A percentile compares a stretch with the other conserved stretches of the same genome.
phyloP scores from a whole-genome alignment of 2,113 vertebrate species.

The Trichomycterus rosablanca region DNA sequence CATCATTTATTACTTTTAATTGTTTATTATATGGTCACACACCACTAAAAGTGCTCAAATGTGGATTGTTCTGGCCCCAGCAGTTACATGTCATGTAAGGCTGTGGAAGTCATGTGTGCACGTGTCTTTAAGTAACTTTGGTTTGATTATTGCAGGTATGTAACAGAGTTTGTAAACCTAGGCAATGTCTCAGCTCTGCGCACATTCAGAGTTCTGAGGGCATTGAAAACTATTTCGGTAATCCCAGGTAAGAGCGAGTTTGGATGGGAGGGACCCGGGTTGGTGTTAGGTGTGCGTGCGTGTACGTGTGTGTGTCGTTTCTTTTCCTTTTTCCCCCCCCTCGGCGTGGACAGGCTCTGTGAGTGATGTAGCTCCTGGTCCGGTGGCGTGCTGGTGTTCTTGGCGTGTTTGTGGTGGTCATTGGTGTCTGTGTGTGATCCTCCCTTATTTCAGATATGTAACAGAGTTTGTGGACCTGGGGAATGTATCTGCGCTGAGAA shows the following conservation, averaged over 20 bases:
- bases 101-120: slow-evolving; percentile 36
- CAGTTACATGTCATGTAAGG: slow-evolving; percentile 26
- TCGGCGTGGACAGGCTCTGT: slow-evolving; percentile 86
- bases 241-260: slow-evolving; percentile 81
- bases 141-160: slow-evolving; percentile 96
- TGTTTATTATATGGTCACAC: background rate
- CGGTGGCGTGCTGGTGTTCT: slow-evolving; percentile 73
- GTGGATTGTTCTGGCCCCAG: background rate
- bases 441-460: slow-evolving; percentile 88
- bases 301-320: slow-evolving; percentile 30
- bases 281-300: slow-evolving; percentile 69
- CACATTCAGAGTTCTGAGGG: slow-evolving; percentile 87
- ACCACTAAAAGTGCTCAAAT: background rate
- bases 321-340: slow-evolving; percentile 60
- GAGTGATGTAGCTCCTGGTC: slow-evolving; percentile 81
- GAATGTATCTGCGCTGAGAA: slow-evolving; percentile 94
- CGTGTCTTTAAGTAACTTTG: slow-evolving; percentile 80
- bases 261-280: slow-evolving; percentile 51
- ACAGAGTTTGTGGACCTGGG: slow-evolving; percentile 94
- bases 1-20: too few relatives aligned
- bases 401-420: slow-evolving; percentile 75
- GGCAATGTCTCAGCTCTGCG: slow-evolving; percentile 93
- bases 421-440: slow-evolving; percentile 85
- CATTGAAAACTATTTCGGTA: slow-evolving; percentile 95
- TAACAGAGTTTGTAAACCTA: slow-evolving; percentile 96